phyloP scores from a whole-genome alignment of 2,113 vertebrate species.

The Romanogobio albipinnatus region DNA sequence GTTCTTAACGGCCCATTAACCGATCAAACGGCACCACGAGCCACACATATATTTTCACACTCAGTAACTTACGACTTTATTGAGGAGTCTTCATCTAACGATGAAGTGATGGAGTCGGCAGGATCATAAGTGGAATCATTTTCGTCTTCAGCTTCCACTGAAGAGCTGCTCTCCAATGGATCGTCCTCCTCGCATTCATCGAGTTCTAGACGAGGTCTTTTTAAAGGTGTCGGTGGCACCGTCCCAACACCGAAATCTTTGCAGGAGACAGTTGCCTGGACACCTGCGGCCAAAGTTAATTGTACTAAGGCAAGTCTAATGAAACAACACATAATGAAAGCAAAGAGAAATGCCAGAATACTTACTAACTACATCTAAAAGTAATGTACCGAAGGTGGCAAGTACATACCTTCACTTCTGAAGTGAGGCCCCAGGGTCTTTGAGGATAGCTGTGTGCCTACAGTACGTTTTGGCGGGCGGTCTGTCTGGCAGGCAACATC shows the following conservation, averaged over 20 bases:
- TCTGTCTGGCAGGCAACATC: constrained; percentile 4
- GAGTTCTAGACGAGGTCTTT: not conserved
- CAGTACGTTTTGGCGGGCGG: not conserved
- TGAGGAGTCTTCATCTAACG: not conserved
- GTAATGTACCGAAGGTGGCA: not conserved
- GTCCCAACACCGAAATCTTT: not conserved
- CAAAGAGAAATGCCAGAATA: not conserved
- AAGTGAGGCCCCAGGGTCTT: not conserved
- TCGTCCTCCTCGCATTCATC: not conserved
- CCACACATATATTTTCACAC: not conserved
- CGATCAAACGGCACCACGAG: not conserved
- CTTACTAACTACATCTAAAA: not conserved
- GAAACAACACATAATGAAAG: not conserved
- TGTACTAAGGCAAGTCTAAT: not conserved
- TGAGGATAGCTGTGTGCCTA: not conserved
- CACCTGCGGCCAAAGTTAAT: not conserved
- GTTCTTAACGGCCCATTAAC: no score
- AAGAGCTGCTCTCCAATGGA: not conserved
- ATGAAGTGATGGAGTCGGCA: not conserved
- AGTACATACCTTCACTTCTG: not conserved
- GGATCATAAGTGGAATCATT: not conserved
- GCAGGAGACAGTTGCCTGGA: not conserved
- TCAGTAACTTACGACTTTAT: not conserved
- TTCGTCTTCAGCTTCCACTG: not conserved
- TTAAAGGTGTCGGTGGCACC: not conserved